Percentiles rank a stretch among this genome's conserved stretches.
phyloP scores from a whole-genome alignment of 2,113 vertebrate species.

The Maccullochella peelii region DNA sequence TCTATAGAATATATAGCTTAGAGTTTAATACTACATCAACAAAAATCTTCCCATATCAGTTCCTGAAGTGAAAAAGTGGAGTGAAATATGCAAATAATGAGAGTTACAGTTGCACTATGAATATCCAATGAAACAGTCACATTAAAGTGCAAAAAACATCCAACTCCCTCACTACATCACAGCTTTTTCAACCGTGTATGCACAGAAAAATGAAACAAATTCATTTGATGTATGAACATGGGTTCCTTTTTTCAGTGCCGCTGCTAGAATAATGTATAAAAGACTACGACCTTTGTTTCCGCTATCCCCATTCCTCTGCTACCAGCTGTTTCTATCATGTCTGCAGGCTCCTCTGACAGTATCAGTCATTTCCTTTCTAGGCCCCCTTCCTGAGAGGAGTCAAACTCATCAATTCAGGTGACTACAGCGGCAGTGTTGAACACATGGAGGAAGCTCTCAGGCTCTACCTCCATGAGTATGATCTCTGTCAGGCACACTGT shows the following conservation, averaged over 20 bases:
- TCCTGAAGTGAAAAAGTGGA: not conserved
- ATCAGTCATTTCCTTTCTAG: constrained; percentile 62
- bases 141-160: not conserved
- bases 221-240: not conserved
- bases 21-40: not conserved
- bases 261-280: not conserved
- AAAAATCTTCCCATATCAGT: not conserved
- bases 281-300: no score
- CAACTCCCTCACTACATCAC: not conserved
- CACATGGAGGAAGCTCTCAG: constrained; percentile 88
- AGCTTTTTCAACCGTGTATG: no score
- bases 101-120: not conserved
- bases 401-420: constrained; percentile 86
- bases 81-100: not conserved
- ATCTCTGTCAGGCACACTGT: constrained; percentile 86
- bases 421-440: constrained; percentile 83
- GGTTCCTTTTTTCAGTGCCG: not conserved
- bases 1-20: not conserved
- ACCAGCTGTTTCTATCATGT: not conserved
- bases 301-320: not conserved
- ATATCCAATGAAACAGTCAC: not conserved
- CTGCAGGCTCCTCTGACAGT: not conserved
- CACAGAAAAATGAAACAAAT: no score
- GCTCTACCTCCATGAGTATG: constrained; percentile 84
- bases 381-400: constrained; percentile 86